Evolutionary conservation across 2,888 invertebrate genomes (phyloP).

Genomic region (Mythimna impura): DNA sequence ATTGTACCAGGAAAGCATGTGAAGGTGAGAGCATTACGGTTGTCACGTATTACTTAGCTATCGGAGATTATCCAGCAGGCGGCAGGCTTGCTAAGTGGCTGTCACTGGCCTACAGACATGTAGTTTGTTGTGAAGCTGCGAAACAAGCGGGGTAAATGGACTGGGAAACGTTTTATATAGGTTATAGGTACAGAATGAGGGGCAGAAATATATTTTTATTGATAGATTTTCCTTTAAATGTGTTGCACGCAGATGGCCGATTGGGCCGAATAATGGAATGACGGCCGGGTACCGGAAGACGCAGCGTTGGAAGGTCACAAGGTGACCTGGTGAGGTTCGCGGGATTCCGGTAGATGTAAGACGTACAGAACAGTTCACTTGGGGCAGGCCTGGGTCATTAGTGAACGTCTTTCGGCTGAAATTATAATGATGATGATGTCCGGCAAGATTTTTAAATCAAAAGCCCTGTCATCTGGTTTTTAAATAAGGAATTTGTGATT

Average conservation of each 20-base stretch:
- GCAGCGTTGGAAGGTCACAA: no score
- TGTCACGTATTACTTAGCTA: slow-evolving; percentile 45
- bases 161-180: neutral
- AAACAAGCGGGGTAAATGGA: slow-evolving; percentile 8
- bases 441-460: neutral
- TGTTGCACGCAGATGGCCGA: no score
- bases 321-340: no score
- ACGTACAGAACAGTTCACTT: no score
- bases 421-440: no score
- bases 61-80: slow-evolving; percentile 50
- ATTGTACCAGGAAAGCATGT: slow-evolving; percentile 39
- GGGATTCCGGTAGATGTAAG: no score
- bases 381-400: no score
- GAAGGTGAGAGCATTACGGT: slow-evolving; percentile 20
- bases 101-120: slow-evolving; percentile 42
- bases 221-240: neutral
- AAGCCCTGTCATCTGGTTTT: no score
- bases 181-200: neutral
- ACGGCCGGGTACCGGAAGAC: no score
- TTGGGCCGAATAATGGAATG: no score
- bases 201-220: no score
- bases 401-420: no score
- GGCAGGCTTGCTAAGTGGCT: slow-evolving; percentile 53
- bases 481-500: neutral
- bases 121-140: slow-evolving; percentile 31